Conservation (phyloP, 2,113 vertebrate genomes). For the Phycodurus eques region DNA sequence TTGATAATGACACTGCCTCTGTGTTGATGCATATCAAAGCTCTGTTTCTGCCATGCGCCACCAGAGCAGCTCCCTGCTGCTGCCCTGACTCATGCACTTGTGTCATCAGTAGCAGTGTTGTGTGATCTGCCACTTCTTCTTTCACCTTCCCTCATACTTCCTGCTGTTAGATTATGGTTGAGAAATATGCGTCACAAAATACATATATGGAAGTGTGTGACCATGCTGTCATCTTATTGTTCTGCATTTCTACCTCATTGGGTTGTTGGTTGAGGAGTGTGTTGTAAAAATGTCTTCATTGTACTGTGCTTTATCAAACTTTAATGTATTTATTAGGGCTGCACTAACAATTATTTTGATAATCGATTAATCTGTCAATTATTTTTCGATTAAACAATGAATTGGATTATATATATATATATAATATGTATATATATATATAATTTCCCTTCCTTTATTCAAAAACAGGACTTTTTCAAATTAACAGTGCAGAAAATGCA, state of each 20-base stretch:
- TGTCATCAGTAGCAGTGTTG: conserved; percentile 40
- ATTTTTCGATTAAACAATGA: too few species aligned
- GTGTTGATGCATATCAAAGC: conserved; percentile 15
- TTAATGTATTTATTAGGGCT: background rate
- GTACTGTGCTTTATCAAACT: background rate
- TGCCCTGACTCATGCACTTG: conserved; percentile 45
- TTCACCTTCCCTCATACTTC: conserved; percentile 15
- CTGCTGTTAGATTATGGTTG: background rate
- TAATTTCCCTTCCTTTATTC: too few species aligned
- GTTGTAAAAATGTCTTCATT: background rate
- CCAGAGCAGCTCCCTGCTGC: conserved; percentile 19
- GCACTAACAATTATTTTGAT: too few species aligned
- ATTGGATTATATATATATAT: too few species aligned
- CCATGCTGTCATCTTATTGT: background rate
- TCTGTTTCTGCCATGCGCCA: conserved; percentile 31
- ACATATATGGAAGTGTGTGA: background rate
- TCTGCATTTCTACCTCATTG: background rate
- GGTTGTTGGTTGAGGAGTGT: background rate
- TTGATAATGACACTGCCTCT: background rate
- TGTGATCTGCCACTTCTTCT: conserved; percentile 43
- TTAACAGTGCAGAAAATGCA: too few species aligned
- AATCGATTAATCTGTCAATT: too few species aligned
- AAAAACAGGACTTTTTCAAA: too few species aligned
- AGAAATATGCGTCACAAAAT: conserved; percentile 5
- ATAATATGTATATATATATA: too few species aligned